Evolutionary conservation across 2,113 vertebrate genomes (phyloP).

Genomic region (Oceanodroma tethys): DNA sequence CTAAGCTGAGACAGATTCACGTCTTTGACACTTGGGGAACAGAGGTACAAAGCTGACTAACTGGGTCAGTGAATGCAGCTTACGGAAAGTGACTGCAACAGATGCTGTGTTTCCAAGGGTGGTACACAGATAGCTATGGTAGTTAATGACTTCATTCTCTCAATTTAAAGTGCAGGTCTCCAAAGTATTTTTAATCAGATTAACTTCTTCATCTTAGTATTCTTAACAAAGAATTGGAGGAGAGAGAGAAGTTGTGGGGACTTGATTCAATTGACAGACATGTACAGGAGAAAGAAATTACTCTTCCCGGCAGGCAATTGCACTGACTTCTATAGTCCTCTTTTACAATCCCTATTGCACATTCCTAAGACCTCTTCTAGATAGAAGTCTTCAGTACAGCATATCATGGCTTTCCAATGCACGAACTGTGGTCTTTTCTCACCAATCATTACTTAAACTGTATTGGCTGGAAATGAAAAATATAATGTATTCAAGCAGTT

Average conservation of each 20-base stretch:
- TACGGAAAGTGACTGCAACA: slow-evolving; percentile 19
- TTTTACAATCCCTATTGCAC: not conserved
- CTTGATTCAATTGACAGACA: not conserved
- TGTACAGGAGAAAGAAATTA: not conserved
- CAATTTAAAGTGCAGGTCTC: not conserved
- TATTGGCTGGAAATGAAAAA: not conserved
- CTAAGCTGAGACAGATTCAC: not conserved
- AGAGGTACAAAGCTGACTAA: not conserved
- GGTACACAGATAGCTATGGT: not conserved
- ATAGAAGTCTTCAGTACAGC: not conserved
- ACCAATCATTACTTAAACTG: not conserved
- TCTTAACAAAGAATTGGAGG: not conserved
- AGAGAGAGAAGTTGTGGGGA: not conserved
- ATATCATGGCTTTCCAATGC: not conserved
- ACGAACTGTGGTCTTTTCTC: not conserved
- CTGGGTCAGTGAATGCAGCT: not conserved
- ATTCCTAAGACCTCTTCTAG: not conserved
- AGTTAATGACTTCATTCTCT: not conserved
- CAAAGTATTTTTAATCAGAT: not conserved
- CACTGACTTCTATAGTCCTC: not conserved
- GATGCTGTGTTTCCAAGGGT: not conserved
- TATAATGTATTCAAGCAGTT: not conserved
- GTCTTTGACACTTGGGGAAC: not conserved
- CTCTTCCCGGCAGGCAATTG: not conserved
- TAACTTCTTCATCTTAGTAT: not conserved